Percentiles rank a stretch among this genome's conserved stretches.
These are phyloP conservation scores for Nymphalis io DNA, from an alignment of 1,140 invertebrate genomes.

Conservation along the genomic window DNA sequence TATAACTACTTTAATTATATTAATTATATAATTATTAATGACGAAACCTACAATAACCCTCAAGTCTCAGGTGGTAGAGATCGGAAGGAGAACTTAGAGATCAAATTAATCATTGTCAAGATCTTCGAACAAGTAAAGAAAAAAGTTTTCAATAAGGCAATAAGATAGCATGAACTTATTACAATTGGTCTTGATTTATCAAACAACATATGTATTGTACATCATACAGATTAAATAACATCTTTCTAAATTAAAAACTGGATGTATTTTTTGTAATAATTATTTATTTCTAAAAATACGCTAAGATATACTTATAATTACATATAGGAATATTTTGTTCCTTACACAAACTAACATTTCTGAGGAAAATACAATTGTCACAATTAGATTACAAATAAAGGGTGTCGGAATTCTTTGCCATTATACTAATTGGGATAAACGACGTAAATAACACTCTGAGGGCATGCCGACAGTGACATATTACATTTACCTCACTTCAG, in stretches of 20 bases:
- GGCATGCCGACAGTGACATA: conserved; percentile 12
- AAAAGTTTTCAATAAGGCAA: conserved; percentile 11
- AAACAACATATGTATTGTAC: neutral
- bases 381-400: conserved; percentile 9
- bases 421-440: conserved; percentile 22
- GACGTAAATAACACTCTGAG: conserved; percentile 15
- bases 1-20: too few relatives aligned
- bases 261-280: too few relatives aligned
- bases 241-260: too few relatives aligned
- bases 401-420: conserved; percentile 12
- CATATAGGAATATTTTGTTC: too few relatives aligned
- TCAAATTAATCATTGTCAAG: conserved; percentile 19
- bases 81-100: conserved; percentile 11
- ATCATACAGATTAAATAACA: too few relatives aligned
- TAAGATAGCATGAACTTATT: neutral
- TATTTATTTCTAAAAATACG: too few relatives aligned
- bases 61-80: conserved; percentile 5
- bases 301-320: too few relatives aligned
- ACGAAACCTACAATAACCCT: neutral
- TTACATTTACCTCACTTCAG: conserved; percentile 18
- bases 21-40: neutral
- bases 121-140: conserved; percentile 13
- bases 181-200: neutral
- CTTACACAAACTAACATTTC: neutral
- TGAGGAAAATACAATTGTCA: neutral